phyloP scores from a whole-genome alignment of 2,113 vertebrate species.

The Tachysurus fulvidraco region DNA sequence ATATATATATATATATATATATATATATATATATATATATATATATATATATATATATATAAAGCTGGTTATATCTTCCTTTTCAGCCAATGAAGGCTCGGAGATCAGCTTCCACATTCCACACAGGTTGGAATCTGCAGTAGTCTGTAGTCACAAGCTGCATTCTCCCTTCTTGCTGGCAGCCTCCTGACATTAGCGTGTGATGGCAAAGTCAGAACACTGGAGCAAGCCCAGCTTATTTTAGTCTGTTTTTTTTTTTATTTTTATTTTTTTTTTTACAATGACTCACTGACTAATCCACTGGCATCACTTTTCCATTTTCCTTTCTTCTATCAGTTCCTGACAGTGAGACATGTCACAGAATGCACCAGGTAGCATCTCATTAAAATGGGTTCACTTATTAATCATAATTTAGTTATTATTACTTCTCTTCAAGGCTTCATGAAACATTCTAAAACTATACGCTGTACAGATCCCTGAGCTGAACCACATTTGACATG shows the following conservation, averaged over 20 bases:
- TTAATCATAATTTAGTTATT: neutral
- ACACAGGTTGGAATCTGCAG: conserved; percentile 51
- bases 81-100: neutral
- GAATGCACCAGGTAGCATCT: conserved; percentile 4
- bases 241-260: conserved; percentile 21
- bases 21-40: no score
- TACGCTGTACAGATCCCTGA: neutral
- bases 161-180: conserved; percentile 57
- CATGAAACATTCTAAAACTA: neutral
- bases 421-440: neutral
- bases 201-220: conserved; percentile 40
- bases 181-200: conserved; percentile 17
- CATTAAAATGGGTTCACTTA: neutral
- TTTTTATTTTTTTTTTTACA: neutral
- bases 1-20: no score
- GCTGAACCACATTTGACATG: conserved; percentile 1
- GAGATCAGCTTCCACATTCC: neutral
- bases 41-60: no score
- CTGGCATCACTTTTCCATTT: neutral
- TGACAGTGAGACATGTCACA: neutral
- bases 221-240: neutral
- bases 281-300: neutral
- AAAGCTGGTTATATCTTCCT: conserved; percentile 39
- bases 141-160: conserved; percentile 58
- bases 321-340: neutral